A percentile compares a stretch with the other conserved stretches of the same genome.
These are phyloP conservation scores for Scaptomyza polygonia DNA, from an alignment of 2,888 invertebrate genomes.

Conservation along the genomic window DNA sequence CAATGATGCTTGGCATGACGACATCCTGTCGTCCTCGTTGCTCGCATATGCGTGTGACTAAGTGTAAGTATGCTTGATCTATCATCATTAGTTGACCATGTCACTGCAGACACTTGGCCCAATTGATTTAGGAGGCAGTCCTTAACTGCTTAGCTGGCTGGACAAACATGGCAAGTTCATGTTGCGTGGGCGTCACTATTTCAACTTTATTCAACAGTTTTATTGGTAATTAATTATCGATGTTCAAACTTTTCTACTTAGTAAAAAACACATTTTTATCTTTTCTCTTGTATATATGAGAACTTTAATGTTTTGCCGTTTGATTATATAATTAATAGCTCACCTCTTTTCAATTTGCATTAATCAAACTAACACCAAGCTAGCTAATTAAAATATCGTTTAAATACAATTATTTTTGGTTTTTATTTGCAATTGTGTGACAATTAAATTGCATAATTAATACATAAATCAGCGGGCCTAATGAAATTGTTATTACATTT, in stretches of 20 bases:
- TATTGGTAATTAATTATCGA: too few species aligned
- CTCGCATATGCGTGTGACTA: constrained; percentile 36
- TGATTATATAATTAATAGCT: constrained; percentile 1
- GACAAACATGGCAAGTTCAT: background rate
- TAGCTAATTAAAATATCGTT: constrained; percentile 36
- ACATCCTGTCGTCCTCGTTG: constrained; percentile 30
- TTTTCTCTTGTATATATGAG: too few species aligned
- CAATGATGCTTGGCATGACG: constrained; percentile 57
- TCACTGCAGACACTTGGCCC: constrained; percentile 69
- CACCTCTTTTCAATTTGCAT: constrained; percentile 10
- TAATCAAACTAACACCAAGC: constrained; percentile 38
- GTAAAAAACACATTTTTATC: too few species aligned
- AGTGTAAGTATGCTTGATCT: constrained; percentile 66
- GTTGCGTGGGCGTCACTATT: too few species aligned
- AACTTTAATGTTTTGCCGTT: background rate
- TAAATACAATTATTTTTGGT: constrained; percentile 21
- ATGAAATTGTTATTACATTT: background rate
- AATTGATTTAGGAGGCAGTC: constrained; percentile 68
- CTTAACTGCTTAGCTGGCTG: constrained; percentile 12
- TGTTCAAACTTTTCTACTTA: too few species aligned
- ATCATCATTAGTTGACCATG: constrained; percentile 76
- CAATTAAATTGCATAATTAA: constrained; percentile 26
- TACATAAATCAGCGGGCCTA: constrained; percentile 37
- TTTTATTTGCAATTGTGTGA: constrained; percentile 16
- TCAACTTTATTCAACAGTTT: background rate